phyloP scores from a whole-genome alignment of 2,888 invertebrate species.

The Lasioglossum morio region DNA sequence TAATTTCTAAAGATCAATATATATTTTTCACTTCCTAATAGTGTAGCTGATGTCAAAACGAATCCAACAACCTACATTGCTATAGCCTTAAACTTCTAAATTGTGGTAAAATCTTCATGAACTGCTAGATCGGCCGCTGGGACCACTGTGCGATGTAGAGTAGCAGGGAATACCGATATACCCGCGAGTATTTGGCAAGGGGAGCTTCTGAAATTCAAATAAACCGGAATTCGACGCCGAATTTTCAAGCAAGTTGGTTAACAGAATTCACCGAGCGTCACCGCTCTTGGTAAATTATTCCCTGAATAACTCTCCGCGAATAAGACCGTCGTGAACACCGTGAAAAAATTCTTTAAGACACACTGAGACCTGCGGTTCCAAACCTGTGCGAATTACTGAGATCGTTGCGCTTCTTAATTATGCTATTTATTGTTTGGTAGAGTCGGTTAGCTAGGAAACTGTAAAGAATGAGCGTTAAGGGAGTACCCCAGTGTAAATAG shows the following conservation, averaged over 20 bases:
- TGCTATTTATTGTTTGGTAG: neutral
- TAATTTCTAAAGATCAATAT: too few relatives aligned
- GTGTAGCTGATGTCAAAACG: too few relatives aligned
- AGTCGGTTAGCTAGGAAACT: neutral
- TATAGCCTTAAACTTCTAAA: too few relatives aligned
- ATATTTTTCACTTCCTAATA: too few relatives aligned
- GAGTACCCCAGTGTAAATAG: neutral
- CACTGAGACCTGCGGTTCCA: neutral
- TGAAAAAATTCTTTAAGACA: neutral
- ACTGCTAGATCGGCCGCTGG: too few relatives aligned
- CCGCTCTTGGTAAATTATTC: constrained; percentile 1
- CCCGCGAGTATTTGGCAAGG: too few relatives aligned
- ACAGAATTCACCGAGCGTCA: neutral
- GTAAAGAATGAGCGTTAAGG: neutral
- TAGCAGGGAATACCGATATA: too few relatives aligned
- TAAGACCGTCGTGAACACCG: neutral
- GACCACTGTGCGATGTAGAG: too few relatives aligned
- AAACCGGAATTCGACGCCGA: neutral
- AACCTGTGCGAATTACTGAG: neutral
- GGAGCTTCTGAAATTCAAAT: too few relatives aligned
- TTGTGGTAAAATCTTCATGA: too few relatives aligned
- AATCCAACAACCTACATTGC: too few relatives aligned
- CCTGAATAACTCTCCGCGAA: neutral
- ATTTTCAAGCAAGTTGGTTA: neutral
- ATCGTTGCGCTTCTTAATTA: neutral